Evolutionary conservation across 30 jellyfish, hydroid and myxozoan genomes (phyloP).

Genomic region (Rhopilema esculentum): DNA sequence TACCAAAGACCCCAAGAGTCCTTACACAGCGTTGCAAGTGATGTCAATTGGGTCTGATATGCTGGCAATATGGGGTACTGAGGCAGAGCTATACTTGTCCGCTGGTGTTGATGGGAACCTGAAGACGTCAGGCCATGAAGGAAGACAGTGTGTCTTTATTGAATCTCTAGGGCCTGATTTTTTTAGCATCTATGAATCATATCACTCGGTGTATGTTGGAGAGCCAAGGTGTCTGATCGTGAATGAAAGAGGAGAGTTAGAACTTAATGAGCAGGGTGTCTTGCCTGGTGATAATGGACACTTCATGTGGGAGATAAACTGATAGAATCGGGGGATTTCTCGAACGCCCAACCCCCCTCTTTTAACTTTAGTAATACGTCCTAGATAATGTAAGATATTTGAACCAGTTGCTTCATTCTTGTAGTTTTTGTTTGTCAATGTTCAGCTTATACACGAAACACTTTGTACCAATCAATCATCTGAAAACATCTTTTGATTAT

Average conservation of each 20-base stretch:
- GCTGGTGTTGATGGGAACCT: constrained; percentile 81
- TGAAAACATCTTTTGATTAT: too few species aligned
- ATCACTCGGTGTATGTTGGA: constrained; percentile 90
- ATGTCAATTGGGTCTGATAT: constrained; percentile 98
- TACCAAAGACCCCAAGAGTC: constrained; percentile 83
- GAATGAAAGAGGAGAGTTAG: constrained; percentile 72
- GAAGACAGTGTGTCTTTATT: constrained; percentile 94
- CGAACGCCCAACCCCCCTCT: too few species aligned
- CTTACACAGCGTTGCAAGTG: constrained; percentile 87
- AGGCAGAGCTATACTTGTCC: constrained; percentile 92
- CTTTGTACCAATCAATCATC: too few species aligned
- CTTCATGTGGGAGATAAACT: constrained; percentile 89
- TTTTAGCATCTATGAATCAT: constrained; percentile 84
- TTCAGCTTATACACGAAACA: too few species aligned
- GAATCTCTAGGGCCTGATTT: constrained; percentile 91
- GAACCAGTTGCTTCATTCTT: too few species aligned
- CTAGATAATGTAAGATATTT: too few species aligned
- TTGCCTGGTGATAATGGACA: constrained; percentile 87
- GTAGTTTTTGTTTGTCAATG: too few species aligned
- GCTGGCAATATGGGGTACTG: constrained; percentile 99
- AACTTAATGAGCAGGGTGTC: constrained; percentile 50
- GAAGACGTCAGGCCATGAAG: constrained; percentile 90
- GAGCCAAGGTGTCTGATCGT: constrained; percentile 82
- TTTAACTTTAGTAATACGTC: too few species aligned
- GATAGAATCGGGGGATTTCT: not conserved